phyloP scores from a whole-genome alignment of 1,140 invertebrate species.

The Nomia melanderi region DNA sequence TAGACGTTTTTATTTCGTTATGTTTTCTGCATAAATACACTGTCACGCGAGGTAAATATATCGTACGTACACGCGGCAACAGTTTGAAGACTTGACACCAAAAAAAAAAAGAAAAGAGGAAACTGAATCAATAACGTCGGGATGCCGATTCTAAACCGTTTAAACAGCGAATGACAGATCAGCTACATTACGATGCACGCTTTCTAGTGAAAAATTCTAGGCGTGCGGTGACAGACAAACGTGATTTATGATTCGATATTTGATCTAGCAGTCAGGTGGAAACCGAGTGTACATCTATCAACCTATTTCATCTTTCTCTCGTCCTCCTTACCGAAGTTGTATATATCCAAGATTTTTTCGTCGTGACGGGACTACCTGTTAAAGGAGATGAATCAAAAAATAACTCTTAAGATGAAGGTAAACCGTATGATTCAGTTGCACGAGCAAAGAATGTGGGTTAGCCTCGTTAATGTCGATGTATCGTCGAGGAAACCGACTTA shows the following conservation, averaged over 20 bases:
- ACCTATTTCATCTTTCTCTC: slow-evolving; percentile 35
- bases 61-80: not conserved
- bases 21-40: too few relatives aligned
- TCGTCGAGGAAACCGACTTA: not conserved
- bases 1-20: too few relatives aligned
- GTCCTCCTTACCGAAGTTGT: not conserved
- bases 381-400: slow-evolving; percentile 23
- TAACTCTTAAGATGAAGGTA: not conserved
- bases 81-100: not conserved
- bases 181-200: not conserved
- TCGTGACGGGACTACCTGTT: slow-evolving; percentile 28
- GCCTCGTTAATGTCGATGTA: not conserved
- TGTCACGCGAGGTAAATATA: too few relatives aligned
- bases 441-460: not conserved
- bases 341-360: slow-evolving; percentile 15
- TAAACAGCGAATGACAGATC: not conserved
- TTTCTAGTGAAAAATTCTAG: slow-evolving; percentile 18
- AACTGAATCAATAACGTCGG: not conserved
- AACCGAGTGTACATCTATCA: slow-evolving; percentile 36
- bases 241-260: slow-evolving; percentile 55
- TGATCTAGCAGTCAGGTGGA: slow-evolving; percentile 31
- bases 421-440: not conserved
- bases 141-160: not conserved
- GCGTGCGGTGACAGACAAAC: slow-evolving; percentile 28
- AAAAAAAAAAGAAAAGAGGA: not conserved